A percentile compares a stretch with the other conserved stretches of the same genome.
Conservation (phyloP, 2,113 vertebrate species). For the Alosa alosa region DNA sequence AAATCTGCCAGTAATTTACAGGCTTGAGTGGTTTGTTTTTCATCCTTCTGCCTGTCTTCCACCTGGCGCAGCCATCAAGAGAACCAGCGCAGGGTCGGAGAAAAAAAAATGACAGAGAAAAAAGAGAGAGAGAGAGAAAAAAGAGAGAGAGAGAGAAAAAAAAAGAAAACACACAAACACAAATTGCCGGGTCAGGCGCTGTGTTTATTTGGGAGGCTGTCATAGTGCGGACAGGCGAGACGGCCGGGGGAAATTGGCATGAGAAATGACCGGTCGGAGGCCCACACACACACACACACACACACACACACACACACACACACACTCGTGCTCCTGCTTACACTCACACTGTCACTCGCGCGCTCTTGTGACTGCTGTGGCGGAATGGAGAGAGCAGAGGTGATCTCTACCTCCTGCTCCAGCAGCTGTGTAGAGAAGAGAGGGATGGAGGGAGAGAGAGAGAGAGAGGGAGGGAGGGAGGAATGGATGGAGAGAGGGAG, state of each 20-base stretch:
- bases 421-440: not conserved
- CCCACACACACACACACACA: not conserved
- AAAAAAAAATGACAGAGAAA: not conserved
- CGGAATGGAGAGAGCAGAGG: not conserved
- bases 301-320: not conserved
- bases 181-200: not conserved
- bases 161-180: too few relatives aligned
- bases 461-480: not conserved
- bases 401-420: not conserved
- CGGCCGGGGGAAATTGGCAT: not conserved
- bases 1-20: not conserved
- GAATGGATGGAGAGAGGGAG: not conserved
- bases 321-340: not conserved
- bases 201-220: not conserved
- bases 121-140: not conserved
- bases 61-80: constrained; percentile 18
- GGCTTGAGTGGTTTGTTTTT: constrained; percentile 7
- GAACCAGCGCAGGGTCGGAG: not conserved
- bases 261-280: not conserved
- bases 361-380: not conserved
- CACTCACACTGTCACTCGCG: not conserved
- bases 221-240: not conserved
- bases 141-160: not conserved
- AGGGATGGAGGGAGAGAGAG: too few relatives aligned
- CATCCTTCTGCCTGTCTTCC: not conserved